Percentiles rank a stretch among this genome's conserved stretches.
phyloP scores from a whole-genome alignment of 2,113 vertebrate genomes.

The Mohoua ochrocephala region DNA sequence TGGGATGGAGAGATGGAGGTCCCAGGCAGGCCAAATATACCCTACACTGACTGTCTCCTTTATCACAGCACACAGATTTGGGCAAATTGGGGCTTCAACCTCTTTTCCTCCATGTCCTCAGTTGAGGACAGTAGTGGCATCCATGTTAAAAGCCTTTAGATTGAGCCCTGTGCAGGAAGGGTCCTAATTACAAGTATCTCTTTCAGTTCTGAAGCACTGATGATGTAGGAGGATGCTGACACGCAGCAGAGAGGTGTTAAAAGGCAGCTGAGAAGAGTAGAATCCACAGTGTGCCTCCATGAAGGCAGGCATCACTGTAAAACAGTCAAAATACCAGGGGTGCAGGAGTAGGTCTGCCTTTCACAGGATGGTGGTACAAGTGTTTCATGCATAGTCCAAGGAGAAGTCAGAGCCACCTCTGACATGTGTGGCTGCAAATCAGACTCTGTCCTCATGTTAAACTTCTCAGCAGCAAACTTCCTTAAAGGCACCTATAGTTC shows the following conservation, averaged over 20 bases:
- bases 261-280: neutral
- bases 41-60: neutral
- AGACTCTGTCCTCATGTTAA: neutral
- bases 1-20: neutral
- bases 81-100: fast-evolving
- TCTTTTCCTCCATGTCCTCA: neutral
- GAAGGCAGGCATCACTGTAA: neutral
- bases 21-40: neutral
- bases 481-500: neutral
- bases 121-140: neutral
- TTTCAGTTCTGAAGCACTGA: neutral
- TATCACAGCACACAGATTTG: neutral
- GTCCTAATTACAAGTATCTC: neutral
- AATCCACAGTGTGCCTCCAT: fast-evolving
- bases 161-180: neutral
- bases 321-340: neutral
- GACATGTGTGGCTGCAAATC: fast-evolving
- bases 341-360: neutral
- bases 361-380: neutral
- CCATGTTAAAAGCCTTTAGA: neutral
- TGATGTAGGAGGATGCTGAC: neutral
- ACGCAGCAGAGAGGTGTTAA: neutral
- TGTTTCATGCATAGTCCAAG: neutral
- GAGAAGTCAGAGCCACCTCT: neutral
- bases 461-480: neutral